Base-by-base conservation (phyloP, 2,888 invertebrate species). In the Doris montereyensis region DNA sequence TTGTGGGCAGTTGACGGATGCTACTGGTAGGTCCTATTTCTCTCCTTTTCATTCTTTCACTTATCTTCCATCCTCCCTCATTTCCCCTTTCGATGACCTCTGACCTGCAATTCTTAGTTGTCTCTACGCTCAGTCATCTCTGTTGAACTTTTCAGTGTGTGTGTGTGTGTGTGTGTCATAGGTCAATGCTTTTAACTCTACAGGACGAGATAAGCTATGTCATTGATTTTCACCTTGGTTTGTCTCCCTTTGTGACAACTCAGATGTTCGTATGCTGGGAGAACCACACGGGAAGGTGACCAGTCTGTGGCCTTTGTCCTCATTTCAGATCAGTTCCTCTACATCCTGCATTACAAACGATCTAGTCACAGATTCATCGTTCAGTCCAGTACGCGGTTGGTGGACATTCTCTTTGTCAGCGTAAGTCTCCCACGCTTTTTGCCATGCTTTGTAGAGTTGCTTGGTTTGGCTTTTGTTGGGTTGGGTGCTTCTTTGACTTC, bases 271-370 rank as follows among this genome's bases (percentile, higher is more conserved):
- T 83, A 57, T 88, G 88, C 5, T 82, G 85, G 26, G 83, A 87
- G 72, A 89, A 89, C 26, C 90, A 90, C 83, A 89, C 89, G 3
- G n/a, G 89, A 90, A 77, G 90, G 90, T 13, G 88, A 89, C 28
- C 76, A 82, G 24, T 84, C 77, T 52, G 81, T 85, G 1, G 82
- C 89, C 3, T 89, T 86, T 81, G 78, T 90, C 4, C 83, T 91
- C 26, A 76, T 91, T 1, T 88, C 91, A 2, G 86, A 87, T 74
- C 84, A 84, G 13, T 81, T 86, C 17, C 80, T 91, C 35, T 91
- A 91, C 80, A 78, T 91, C n/a, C 86, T 90, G 2, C 84, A 85
- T 30, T 87, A 87, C 79, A 84, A 84, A 24, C 83, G 82, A n/a
- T 80, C 79, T 13, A 84, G 83, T 21, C 83, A 85, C 34, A 86